Base-by-base conservation (phyloP, 2,113 vertebrate species). In the Atherinomorus stipes region DNA sequence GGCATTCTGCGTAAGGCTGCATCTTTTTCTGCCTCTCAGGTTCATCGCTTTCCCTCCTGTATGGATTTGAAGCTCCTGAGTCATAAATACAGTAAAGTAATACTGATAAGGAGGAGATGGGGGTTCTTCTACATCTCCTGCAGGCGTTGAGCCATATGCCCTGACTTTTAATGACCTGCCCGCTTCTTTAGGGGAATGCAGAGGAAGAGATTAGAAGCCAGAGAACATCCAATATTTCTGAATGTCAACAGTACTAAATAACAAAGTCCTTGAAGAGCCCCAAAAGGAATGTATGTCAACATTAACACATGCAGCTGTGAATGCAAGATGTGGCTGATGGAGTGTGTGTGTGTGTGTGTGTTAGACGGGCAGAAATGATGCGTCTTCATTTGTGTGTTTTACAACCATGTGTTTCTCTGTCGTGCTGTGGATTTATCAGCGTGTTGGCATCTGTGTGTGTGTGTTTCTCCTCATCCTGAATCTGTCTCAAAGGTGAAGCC, bases 231-330 rank as follows among this genome's bases (percentile, higher is more conserved):
- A 59, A 13, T 78, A 85, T 82, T 81, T 82, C 65, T 74, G 78
- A 87, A 91, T 84, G 83, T 89, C 86, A 86, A 60, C 76, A 59
- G 60, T 50, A 74, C 80, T 66, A 76, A 86, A 84, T 65, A 77
- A 60, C 58, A 65, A 76, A 74, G 58, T 73, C 64, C 71, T 78
- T 67, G 40, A 68, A 71, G 62, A 50, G 37, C 42, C 58, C 61
- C 25, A 31, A 69, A 76, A 68, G 62, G 31, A 73, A 63, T 50
- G 2, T 34, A 18, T 56, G 37, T 80, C 73, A 81, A 71, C 80
- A 66, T 31, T 49, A 37, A 74, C 79, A 69, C 45, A 19, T 44
- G 72, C 76, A 51, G 65, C 49, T 68, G 28, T 67, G 74, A 82
- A 85, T 79, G 16, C 51, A 59, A 51, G 51, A 67, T 64, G 25